Evolutionary conservation across 2,888 invertebrate genomes (phyloP).

Genomic region (Tenthredo distinguenda): DNA sequence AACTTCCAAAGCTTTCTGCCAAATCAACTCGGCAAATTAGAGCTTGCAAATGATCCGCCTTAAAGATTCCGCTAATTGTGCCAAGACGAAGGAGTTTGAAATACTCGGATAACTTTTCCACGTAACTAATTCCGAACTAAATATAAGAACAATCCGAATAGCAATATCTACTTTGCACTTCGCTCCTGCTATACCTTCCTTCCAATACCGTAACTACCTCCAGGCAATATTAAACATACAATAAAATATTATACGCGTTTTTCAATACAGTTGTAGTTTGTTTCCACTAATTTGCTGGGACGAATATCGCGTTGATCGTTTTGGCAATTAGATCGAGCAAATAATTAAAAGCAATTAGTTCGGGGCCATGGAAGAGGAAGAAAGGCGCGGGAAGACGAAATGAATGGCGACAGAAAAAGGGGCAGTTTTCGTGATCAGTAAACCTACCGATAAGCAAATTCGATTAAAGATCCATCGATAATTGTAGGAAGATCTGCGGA

Average conservation of each 20-base stretch:
- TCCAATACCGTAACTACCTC: neutral
- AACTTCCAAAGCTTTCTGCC: slow-evolving; percentile 60
- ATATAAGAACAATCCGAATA: slow-evolving; percentile 42
- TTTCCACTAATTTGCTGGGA: neutral
- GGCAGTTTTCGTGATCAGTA: slow-evolving; percentile 41
- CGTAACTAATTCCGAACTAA: slow-evolving; percentile 61
- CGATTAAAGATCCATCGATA: slow-evolving; percentile 70
- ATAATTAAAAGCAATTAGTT: slow-evolving; percentile 29
- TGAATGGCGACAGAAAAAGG: slow-evolving; percentile 51
- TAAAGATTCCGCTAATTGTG: slow-evolving; percentile 72
- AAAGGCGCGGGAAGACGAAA: slow-evolving; percentile 26
- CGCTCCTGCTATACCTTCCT: neutral
- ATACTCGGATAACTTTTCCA: slow-evolving; percentile 56
- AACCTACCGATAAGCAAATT: slow-evolving; percentile 53
- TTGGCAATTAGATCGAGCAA: slow-evolving; percentile 20
- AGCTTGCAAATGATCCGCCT: slow-evolving; percentile 73
- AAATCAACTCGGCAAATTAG: slow-evolving; percentile 71
- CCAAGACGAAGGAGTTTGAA: slow-evolving; percentile 52
- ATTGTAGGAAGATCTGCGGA: slow-evolving; percentile 66
- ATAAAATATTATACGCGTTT: neutral
- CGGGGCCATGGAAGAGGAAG: slow-evolving; percentile 50
- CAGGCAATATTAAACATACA: neutral
- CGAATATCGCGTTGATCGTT: neutral
- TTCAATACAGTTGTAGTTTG: neutral
- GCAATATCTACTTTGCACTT: slow-evolving; percentile 32